Base-by-base conservation (phyloP, 2,797 vertebrate species). In the Taenioides sp. region DNA sequence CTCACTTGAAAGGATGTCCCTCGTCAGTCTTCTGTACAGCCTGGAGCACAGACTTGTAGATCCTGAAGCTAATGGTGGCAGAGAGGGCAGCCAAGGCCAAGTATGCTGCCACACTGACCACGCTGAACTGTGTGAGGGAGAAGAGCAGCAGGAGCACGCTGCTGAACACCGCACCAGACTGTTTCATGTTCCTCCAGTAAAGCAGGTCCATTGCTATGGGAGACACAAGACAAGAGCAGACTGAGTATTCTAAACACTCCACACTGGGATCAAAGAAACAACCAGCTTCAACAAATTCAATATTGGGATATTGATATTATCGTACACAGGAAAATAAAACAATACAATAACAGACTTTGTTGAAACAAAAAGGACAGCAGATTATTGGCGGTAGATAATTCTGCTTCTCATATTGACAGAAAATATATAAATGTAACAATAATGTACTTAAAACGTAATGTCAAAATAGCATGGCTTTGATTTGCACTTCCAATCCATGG, bases 1-100 rank as follows among this genome's bases (percentile, higher is more conserved):
- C 97, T 98, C 87, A 99, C 98, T 97, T 98, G 94, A 99, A 99
- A 34, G 98, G 98, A 86, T 99, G 98, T 18, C 98, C 98, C 77
- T 98, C 97, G 11, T 99, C 97, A 5, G 97, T 98, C 91, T 99
- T 99, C 94, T 99, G 97, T 92, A 99, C 97, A 0, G 98, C 98
- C 91, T 99, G 98, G 81, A 99, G 93, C 76, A 99, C 97, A 0
- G 98, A 99, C 90, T 99, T 99, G 94, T 99, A 99, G 94, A 99
- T 95, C 92, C 98, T 95, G 95, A 98, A 99, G 91, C 98, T 98
- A 93, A 99, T 97, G 93, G 96, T 98, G 91, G 97, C 97, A 0
- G 97, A 97, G 87, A 99, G 98, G 6, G 96, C 95, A 0, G 98
- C 97, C 2, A 99, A 95, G 72, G 97, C 97, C 81, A 99, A 92